phyloP scores from a whole-genome alignment of 2,113 vertebrate genomes.

The Daphoenositta chrysoptera region DNA sequence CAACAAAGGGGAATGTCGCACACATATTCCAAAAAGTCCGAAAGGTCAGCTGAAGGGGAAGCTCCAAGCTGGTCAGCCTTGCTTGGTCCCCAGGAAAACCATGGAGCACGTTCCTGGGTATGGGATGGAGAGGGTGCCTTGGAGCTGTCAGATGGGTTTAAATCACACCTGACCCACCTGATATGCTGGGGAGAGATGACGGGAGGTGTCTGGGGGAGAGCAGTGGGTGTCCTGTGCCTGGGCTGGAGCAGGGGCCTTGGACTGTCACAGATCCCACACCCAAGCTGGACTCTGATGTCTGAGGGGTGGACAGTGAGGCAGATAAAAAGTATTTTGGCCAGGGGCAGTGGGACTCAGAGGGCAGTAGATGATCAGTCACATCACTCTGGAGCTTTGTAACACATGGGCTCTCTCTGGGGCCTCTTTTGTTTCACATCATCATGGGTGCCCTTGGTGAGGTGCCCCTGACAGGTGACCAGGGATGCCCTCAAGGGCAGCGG shows the following conservation, averaged over 20 bases:
- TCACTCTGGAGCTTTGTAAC: not conserved
- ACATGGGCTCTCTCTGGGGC: not conserved
- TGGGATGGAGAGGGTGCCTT: not conserved
- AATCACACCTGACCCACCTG: not conserved
- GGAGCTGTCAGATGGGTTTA: not conserved
- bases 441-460: not conserved
- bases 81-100: not conserved
- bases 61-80: not conserved
- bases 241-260: not conserved
- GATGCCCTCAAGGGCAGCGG: not conserved
- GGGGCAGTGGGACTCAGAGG: not conserved
- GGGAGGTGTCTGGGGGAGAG: not conserved
- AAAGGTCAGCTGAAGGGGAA: not conserved
- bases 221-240: rapidly evolving
- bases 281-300: rapidly evolving
- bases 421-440: not conserved
- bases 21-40: rapidly evolving
- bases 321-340: not conserved
- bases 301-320: not conserved
- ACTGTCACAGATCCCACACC: not conserved
- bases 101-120: rapidly evolving
- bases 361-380: too few relatives aligned
- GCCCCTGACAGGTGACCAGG: too few relatives aligned
- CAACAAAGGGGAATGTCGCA: not conserved
- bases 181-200: not conserved